phyloP scores from a whole-genome alignment of 2,797 vertebrate genomes.

The Xenentodon cancila region DNA sequence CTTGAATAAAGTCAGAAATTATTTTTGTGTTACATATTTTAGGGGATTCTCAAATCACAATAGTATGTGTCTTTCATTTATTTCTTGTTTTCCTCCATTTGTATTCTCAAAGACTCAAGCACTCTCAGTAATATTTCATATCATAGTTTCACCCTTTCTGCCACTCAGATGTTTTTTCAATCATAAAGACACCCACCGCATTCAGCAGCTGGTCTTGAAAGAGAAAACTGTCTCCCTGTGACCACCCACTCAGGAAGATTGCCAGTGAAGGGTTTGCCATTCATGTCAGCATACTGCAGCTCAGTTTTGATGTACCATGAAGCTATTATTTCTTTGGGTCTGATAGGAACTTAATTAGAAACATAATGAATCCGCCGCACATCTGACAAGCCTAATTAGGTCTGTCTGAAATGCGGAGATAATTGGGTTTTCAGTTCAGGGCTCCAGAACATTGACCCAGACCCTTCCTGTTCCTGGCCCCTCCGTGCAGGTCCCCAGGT shows the following conservation, averaged over 20 bases:
- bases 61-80: neutral
- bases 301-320: constrained; percentile 76
- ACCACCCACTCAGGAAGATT: constrained; percentile 71
- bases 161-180: too few relatives aligned
- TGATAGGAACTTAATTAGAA: constrained; percentile 86
- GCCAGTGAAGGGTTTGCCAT: constrained; percentile 67
- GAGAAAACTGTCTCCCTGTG: constrained; percentile 46
- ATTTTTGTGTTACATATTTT: constrained; percentile 8
- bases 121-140: too few relatives aligned
- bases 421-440: constrained; percentile 81
- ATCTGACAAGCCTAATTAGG: constrained; percentile 87
- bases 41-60: neutral
- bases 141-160: too few relatives aligned
- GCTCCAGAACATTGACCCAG: constrained; percentile 60
- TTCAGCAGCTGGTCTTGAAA: constrained; percentile 29
- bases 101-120: neutral
- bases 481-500: constrained; percentile 30
- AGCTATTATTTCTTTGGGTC: constrained; percentile 79
- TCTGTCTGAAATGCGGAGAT: constrained; percentile 72
- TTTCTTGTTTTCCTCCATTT: neutral
- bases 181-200: neutral
- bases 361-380: constrained; percentile 82
- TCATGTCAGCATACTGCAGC: constrained; percentile 63
- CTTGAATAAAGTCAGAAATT: constrained; percentile 15
- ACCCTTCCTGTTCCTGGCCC: constrained; percentile 48